Percentiles rank a stretch among this genome's conserved stretches.
Conservation (phyloP, 2,113 vertebrate genomes). For the Cavia aperea region DNA sequence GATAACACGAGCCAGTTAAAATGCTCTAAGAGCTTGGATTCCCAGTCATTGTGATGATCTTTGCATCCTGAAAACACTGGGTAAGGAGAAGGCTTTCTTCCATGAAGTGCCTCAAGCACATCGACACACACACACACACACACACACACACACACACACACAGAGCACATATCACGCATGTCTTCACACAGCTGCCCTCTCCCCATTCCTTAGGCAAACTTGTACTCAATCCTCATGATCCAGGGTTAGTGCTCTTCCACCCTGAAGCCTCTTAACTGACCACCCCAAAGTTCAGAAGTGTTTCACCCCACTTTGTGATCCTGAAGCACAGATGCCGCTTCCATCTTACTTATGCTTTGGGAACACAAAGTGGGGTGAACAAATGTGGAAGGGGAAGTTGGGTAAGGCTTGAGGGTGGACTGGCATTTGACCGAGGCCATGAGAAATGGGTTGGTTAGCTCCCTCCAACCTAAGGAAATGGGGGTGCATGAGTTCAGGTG, state of each 20-base stretch:
- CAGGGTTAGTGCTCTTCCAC: neutral
- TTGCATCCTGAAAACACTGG: neutral
- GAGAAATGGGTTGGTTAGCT: neutral
- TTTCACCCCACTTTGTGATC: no score
- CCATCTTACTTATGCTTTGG: neutral
- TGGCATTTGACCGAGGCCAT: neutral
- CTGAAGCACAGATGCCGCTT: rapidly evolving
- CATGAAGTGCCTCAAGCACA: neutral
- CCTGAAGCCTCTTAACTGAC: neutral
- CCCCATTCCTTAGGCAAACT: neutral
- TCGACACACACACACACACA: neutral
- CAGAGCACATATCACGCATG: neutral
- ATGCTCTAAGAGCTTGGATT: neutral
- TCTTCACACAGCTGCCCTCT: neutral
- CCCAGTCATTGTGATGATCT: neutral
- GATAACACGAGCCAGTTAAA: neutral
- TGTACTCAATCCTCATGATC: neutral
- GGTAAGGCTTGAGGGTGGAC: neutral
- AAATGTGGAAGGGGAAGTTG: neutral
- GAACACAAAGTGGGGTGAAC: no score
- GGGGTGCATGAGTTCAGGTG: neutral
- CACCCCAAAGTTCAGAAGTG: no score
- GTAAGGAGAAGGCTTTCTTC: neutral
- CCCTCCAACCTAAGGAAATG: neutral
- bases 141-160: neutral